phyloP scores from a whole-genome alignment of 2,797 vertebrate genomes.

The Fratercula arctica region DNA sequence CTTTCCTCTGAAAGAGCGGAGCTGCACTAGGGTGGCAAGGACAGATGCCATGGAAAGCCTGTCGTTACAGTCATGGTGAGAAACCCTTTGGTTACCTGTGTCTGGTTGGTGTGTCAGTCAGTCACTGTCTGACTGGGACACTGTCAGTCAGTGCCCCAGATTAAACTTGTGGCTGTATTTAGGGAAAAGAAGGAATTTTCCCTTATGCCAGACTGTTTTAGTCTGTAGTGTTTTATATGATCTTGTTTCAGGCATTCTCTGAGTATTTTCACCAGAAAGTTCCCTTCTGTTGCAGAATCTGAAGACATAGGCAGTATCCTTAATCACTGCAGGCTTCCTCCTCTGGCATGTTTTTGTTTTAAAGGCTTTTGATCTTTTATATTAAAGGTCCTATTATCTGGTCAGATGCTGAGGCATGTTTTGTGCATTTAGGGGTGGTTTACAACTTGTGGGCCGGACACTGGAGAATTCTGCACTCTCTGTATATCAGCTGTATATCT shows the following conservation, averaged over 20 bases:
- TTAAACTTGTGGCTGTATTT: neutral
- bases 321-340: neutral
- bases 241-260: neutral
- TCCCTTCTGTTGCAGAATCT: neutral
- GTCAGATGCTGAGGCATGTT: neutral
- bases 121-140: too few species aligned
- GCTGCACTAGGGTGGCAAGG: neutral
- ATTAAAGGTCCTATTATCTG: neutral
- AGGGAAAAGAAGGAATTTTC: neutral
- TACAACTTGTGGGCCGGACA: neutral
- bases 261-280: neutral
- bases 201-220: neutral
- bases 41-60: neutral
- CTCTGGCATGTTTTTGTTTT: neutral
- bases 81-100: neutral
- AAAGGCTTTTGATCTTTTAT: neutral
- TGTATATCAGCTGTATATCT: neutral
- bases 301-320: neutral
- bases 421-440: neutral
- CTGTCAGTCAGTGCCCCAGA: too few species aligned
- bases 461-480: neutral
- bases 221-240: neutral
- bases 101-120: neutral
- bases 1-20: neutral
- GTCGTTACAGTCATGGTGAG: fast-evolving